Evolutionary conservation across 1,140 invertebrate genomes (phyloP).

Genomic region (Tribolium castaneum): DNA sequence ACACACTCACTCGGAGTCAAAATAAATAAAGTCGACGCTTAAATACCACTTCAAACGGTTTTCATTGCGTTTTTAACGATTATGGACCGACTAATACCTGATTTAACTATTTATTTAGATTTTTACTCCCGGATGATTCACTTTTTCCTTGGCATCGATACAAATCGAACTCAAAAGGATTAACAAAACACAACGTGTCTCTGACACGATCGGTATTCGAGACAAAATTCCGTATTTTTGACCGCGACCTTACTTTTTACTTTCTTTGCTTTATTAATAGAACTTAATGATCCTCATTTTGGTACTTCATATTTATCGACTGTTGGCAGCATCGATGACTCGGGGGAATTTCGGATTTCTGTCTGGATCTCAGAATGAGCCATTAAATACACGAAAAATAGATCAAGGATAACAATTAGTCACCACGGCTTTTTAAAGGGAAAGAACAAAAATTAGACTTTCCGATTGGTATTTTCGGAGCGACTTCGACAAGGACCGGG

Average conservation of each 20-base stretch:
- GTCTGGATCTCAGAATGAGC: not conserved
- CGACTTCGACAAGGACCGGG: not conserved
- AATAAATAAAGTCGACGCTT: constrained; percentile 28
- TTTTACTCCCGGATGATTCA: not conserved
- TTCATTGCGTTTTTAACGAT: constrained; percentile 34
- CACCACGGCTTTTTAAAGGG: no score
- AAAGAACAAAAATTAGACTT: no score
- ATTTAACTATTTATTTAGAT: constrained; percentile 17
- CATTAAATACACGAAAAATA: no score
- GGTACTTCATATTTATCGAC: constrained; percentile 8
- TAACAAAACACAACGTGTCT: constrained; percentile 36
- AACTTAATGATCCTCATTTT: not conserved
- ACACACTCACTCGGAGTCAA: constrained; percentile 12
- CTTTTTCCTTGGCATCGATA: constrained; percentile 10
- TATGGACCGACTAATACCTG: constrained; percentile 17
- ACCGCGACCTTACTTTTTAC: not conserved
- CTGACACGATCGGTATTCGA: constrained; percentile 46
- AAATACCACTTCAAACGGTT: constrained; percentile 34
- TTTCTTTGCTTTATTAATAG: constrained; percentile 26
- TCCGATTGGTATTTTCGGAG: not conserved
- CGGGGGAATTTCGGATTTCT: constrained; percentile 16
- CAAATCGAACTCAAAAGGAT: not conserved
- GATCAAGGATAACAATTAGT: no score
- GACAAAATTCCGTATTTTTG: not conserved
- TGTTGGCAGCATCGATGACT: constrained; percentile 17